Percentiles rank a stretch among this genome's conserved stretches.
These are phyloP conservation scores for Lepus americanus DNA, from an alignment of 2,113 vertebrate species.

Conservation along the genomic window DNA sequence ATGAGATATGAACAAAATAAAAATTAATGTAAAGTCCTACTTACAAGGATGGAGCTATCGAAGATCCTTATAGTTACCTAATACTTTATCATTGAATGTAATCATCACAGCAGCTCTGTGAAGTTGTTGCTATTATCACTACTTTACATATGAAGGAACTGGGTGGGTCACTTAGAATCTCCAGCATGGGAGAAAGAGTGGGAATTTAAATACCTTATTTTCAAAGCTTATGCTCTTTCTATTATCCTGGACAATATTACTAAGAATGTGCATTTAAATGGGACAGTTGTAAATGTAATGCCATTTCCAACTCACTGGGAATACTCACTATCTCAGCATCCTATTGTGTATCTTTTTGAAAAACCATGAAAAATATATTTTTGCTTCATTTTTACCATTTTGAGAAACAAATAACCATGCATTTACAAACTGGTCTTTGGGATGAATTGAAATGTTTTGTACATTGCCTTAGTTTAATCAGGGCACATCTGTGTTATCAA, in stretches of 20 bases:
- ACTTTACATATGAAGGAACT: conserved; percentile 42
- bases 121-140: not conserved
- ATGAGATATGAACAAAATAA: not conserved
- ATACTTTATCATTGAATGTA: not conserved
- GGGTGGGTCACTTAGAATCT: conserved; percentile 10
- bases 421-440: conserved; percentile 60
- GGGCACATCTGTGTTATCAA: conserved; percentile 58
- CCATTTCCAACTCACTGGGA: conserved; percentile 18
- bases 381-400: conserved; percentile 8
- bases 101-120: not conserved
- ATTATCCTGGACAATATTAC: conserved; percentile 24
- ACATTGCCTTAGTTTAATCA: conserved; percentile 59
- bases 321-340: conserved; percentile 33
- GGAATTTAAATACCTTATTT: not conserved
- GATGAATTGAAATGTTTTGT: conserved; percentile 57
- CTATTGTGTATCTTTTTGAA: conserved; percentile 40
- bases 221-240: conserved; percentile 30
- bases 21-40: not conserved
- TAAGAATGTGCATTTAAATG: conserved; percentile 18
- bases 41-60: not conserved
- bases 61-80: not conserved
- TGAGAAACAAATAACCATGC: conserved; percentile 31
- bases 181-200: not conserved
- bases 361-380: conserved; percentile 36
- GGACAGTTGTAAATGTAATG: conserved; percentile 45